These are phyloP conservation scores for Sphyrna mokarran DNA, from an alignment of 2,113 vertebrate genomes.

Conservation along the genomic window DNA sequence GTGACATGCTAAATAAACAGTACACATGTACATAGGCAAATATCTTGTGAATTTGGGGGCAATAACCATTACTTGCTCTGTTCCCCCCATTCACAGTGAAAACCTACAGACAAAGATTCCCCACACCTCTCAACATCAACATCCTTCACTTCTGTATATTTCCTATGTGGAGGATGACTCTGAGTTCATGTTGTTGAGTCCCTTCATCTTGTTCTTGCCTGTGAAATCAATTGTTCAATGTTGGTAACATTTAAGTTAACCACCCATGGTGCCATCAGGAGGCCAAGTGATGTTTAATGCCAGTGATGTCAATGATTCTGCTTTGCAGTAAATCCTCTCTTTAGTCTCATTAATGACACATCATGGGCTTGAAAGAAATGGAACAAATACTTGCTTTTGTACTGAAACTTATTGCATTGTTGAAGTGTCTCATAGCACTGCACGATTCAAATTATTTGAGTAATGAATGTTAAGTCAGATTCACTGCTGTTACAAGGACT, in stretches of 20 bases:
- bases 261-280: not conserved
- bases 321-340: not conserved
- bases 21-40: not conserved
- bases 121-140: not conserved
- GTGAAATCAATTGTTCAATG: constrained; percentile 4
- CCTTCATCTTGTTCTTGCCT: not conserved
- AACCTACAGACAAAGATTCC: not conserved
- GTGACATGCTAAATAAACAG: too few relatives aligned
- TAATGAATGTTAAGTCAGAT: not conserved
- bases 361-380: not conserved
- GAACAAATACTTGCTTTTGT: not conserved
- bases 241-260: not conserved
- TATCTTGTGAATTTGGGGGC: not conserved
- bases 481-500: not conserved
- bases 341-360: not conserved
- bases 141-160: not conserved
- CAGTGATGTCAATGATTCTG: not conserved
- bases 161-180: not conserved
- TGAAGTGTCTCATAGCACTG: not conserved
- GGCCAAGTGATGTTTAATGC: not conserved
- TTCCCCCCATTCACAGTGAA: not conserved
- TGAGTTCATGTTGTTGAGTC: not conserved
- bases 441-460: not conserved
- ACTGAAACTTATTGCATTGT: not conserved
- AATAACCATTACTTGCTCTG: not conserved